These are phyloP conservation scores for Rhogogaster chlorosoma DNA, from an alignment of 2,888 invertebrate genomes.

Conservation along the genomic window DNA sequence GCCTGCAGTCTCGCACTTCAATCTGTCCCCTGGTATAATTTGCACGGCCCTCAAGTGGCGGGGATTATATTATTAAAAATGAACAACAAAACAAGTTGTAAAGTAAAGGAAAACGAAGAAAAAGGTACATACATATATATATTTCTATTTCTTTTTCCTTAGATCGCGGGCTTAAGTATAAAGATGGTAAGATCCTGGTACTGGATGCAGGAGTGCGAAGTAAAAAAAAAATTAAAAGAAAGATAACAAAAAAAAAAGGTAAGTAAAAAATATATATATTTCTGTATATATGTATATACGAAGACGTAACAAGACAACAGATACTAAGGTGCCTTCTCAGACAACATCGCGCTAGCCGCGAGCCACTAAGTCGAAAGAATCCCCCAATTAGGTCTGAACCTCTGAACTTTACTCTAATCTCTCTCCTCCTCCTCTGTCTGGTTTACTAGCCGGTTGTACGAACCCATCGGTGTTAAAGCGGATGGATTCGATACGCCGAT, in stretches of 20 bases:
- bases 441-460: conserved; percentile 1
- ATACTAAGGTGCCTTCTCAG: conserved; percentile 14
- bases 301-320: conserved; percentile 30
- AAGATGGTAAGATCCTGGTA: not conserved
- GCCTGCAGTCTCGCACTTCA: not conserved
- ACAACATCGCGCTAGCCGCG: conserved; percentile 26
- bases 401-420: conserved; percentile 48
- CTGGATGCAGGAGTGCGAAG: not conserved
- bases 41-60: not conserved
- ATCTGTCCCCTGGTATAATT: not conserved
- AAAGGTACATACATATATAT: not conserved
- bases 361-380: conserved; percentile 48
- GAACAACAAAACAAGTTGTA: not conserved
- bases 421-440: not conserved
- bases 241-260: not conserved
- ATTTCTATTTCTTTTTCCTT: not conserved
- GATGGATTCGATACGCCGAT: conserved; percentile 12
- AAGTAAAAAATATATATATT: not conserved
- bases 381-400: conserved; percentile 48
- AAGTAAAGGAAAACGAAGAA: not conserved
- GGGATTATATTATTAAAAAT: not conserved
- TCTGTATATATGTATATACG: not conserved
- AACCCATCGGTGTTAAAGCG: conserved; percentile 24
- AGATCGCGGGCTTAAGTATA: not conserved
- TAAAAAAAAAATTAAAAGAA: not conserved